Evolutionary conservation across 2,888 invertebrate genomes (phyloP), one percentile per base, ranked within the genome.

Genomic region (Shargacucullia verbasci): DNA sequence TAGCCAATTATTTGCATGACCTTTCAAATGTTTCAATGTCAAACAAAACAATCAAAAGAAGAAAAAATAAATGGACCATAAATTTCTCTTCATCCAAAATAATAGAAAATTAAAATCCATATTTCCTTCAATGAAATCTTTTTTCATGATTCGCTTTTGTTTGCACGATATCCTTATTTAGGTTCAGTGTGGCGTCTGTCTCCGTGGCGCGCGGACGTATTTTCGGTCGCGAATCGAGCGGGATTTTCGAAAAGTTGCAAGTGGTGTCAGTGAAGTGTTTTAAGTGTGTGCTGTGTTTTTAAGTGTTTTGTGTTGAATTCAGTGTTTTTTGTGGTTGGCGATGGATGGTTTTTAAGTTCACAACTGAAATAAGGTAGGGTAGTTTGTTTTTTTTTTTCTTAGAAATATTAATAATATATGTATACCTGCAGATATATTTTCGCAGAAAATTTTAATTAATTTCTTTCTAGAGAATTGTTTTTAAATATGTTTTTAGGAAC

Each of bases 171-270:
- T 56, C 57, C 57, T 64, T 65, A 9, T 0, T 0, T 5, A 15
- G 55, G 12, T 33, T 10, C 35, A 46, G 65, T 66, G 10, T 2
- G 14, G 20, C 33, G 46, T 50, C 35, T 7, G 41, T 9, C n/a
- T 44, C 12, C 11, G 33, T 1, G 0, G 37, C 20, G 53, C 0
- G 6, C 70, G 33, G 70, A 49, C 73, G 71, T 49, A 5, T 4
- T 0, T 6, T 39, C 13, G 33, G 29, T 39, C 0, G 43, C 27
- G 34, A 35, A 10, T 46, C 40, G 8, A 1, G 13, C 76, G 69
- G 53, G 39, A 54, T 54, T 38, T 40, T 68, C 73, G 62, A 43
- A 72, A 72, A 71, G 71, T 71, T 72, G 4, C 20, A 3, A 20
- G 2, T 46, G 0, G 69, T 44, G 40, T n/a, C 7, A 14, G 76